These are phyloP conservation scores for Drosophila ercepeae DNA, from an alignment of 1,140 invertebrate species.

Conservation along the genomic window DNA sequence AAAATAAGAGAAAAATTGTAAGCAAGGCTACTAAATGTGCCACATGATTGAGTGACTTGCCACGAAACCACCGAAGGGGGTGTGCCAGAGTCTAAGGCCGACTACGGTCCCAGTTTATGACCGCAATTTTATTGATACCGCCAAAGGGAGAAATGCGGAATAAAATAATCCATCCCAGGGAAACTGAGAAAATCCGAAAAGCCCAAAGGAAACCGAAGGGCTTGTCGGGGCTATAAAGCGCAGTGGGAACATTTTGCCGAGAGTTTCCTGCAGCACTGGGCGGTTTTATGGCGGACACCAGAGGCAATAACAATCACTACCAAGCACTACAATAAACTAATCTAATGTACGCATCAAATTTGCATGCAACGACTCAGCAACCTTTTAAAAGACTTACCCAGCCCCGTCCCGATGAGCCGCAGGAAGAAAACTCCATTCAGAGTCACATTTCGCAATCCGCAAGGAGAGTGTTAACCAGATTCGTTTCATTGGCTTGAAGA, in stretches of 20 bases:
- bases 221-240: conserved; percentile 34
- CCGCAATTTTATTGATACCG: conserved; percentile 78
- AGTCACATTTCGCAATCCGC: conserved; percentile 10
- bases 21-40: conserved; percentile 40
- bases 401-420: conserved; percentile 16
- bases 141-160: conserved; percentile 62
- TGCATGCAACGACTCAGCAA: conserved; percentile 25
- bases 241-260: conserved; percentile 20
- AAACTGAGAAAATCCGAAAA: conserved; percentile 14
- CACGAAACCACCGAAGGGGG: conserved; percentile 15
- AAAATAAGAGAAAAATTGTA: conserved; percentile 11
- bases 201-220: conserved; percentile 31
- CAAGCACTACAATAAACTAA: conserved; percentile 45
- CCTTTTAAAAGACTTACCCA: conserved; percentile 50
- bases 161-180: conserved; percentile 41
- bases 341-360: conserved; percentile 59
- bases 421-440: conserved; percentile 35
- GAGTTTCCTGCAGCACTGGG: conserved; percentile 22
- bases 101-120: conserved; percentile 65
- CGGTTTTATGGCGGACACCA: conserved; percentile 52
- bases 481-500: conserved; percentile 41
- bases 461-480: conserved; percentile 44
- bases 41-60: conserved; percentile 64
- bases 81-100: conserved; percentile 42
- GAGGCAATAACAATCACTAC: conserved; percentile 58